Base-by-base conservation (phyloP, 2,888 invertebrate genomes). In the Seira sanloemensis region DNA sequence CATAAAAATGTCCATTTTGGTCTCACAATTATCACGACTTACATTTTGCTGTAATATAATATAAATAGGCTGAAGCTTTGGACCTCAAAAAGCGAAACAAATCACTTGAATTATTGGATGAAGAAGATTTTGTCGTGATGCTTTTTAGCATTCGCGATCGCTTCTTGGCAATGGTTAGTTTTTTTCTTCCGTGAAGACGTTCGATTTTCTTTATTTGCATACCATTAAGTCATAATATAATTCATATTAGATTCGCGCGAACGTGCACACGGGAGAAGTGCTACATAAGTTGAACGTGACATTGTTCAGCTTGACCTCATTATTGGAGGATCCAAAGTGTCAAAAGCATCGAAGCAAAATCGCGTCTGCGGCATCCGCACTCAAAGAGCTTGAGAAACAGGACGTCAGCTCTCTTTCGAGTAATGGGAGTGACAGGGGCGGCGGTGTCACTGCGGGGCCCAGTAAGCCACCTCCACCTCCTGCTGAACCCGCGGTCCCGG, bases 61-160 rank as follows among this genome's bases (percentile, higher is more conserved):
- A 18, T 24, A 16, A 77, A 54, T 24, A 88, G 88, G 89, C 89
- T 0, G 89, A 89, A 77, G 85, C 86, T 50, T 24, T 88, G 78
- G 89, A 89, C 37, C 46, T 86, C n/a, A 67, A 78, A 21, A 83
- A 86, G 68, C 46, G 23, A 2, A 82, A 86, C 62, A 79, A 77
- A 58, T 89, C 89, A 2, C 78, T 86, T 62, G 27, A 26, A 0
- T 68, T 89, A 23, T 73, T 89, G 18, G 82, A 86, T 26, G 86
- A 89, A n/a, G 79, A 86, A 46, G 88, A 88, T 25, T 88, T 89
- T 69, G 89, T 89, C 16, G 69, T 75, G 12, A 67, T 89, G 54
- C 66, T 89, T 7, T 87, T 86, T 75, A 84, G 86, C 46, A 84
- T 86, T 46, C 65, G 87, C 21, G 88, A 89, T 72, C 87, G 87